Conservation (phyloP, 2,113 vertebrate genomes). For the Typhlomys cinereus region DNA sequence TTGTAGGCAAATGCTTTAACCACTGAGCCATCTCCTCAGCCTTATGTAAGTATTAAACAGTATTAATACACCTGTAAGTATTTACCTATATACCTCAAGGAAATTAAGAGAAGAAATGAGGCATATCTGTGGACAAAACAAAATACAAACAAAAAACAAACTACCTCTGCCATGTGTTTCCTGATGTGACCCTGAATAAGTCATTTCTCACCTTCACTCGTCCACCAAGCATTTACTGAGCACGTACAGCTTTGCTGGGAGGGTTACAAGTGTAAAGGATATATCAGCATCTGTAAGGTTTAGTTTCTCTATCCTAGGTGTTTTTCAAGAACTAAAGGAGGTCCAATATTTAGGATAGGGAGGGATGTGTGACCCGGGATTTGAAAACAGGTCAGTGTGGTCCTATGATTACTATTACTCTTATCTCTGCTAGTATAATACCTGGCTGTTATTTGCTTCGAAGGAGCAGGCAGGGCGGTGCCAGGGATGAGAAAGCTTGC, state of each 20-base stretch:
- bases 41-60: conserved; percentile 20
- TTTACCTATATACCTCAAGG: not conserved
- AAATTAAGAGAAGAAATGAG: conserved; percentile 18
- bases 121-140: not conserved
- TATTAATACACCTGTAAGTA: conserved; percentile 2
- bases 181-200: not conserved
- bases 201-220: not conserved
- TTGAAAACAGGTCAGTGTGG: not conserved
- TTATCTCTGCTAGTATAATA: not conserved
- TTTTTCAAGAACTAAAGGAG: not conserved
- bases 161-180: not conserved
- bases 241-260: not conserved
- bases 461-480: not conserved
- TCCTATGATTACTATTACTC: not conserved
- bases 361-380: not conserved
- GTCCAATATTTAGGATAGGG: not conserved
- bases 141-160: too few species aligned
- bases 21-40: too few species aligned
- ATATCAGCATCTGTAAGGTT: not conserved
- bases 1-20: too few species aligned
- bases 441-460: not conserved
- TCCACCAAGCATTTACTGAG: not conserved
- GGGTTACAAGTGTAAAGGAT: not conserved
- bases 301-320: conserved; percentile 4
- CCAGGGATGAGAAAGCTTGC: not conserved